phyloP scores from a whole-genome alignment of 2,797 vertebrate genomes.

The Crenuchus spilurus region DNA sequence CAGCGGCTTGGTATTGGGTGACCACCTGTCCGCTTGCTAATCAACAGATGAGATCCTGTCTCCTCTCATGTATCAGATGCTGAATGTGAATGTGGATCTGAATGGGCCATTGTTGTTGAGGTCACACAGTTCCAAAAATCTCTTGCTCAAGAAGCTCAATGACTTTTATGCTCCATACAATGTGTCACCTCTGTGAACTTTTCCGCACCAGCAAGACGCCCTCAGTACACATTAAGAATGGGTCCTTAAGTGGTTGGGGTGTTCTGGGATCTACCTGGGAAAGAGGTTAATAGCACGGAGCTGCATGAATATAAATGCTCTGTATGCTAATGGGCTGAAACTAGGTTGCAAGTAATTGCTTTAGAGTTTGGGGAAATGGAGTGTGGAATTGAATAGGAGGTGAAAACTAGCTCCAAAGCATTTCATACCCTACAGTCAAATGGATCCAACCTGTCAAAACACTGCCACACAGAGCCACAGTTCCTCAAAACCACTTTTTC shows the following conservation, averaged over 20 bases:
- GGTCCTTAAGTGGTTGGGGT: not conserved
- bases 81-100: slow-evolving; percentile 18
- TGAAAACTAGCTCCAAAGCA: not conserved
- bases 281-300: not conserved
- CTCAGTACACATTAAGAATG: slow-evolving; percentile 1
- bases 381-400: not conserved
- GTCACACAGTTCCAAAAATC: slow-evolving; percentile 28
- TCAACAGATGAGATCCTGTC: slow-evolving; percentile 66
- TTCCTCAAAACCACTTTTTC: not conserved
- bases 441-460: not conserved
- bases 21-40: slow-evolving; percentile 65
- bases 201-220: slow-evolving; percentile 5
- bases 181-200: not conserved
- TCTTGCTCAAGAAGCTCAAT: not conserved
- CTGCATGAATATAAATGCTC: slow-evolving; percentile 20
- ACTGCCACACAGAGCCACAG: not conserved
- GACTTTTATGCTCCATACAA: slow-evolving; percentile 1
- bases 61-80: slow-evolving; percentile 65
- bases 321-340: slow-evolving; percentile 44
- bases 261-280: not conserved
- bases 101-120: slow-evolving; percentile 33
- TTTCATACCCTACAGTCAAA: not conserved
- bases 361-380: not conserved
- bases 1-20: slow-evolving; percentile 67
- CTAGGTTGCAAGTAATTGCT: not conserved